These are phyloP conservation scores for Nesogale talazaci DNA, from an alignment of 2,113 vertebrate species.

Conservation along the genomic window DNA sequence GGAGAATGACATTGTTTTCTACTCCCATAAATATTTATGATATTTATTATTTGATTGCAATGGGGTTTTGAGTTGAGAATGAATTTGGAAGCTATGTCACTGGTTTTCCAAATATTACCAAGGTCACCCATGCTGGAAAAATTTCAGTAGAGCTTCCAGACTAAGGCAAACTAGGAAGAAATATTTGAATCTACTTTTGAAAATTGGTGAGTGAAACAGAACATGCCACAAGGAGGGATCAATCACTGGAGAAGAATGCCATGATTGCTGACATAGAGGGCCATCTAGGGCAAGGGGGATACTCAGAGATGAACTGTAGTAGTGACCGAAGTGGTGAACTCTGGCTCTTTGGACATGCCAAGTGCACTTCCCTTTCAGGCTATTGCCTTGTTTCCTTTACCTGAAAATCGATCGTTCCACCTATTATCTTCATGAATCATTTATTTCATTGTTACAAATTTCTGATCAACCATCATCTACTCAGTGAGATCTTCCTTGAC, in stretches of 20 bases:
- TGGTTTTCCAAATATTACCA: background rate
- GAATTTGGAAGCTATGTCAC: background rate
- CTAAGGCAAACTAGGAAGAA: background rate
- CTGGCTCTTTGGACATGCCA: background rate
- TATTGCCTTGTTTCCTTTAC: background rate
- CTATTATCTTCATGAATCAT: too few species aligned
- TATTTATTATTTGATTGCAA: too few species aligned
- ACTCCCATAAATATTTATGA: too few species aligned
- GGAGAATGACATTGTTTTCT: too few species aligned
- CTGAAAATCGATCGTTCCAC: too few species aligned
- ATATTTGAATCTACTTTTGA: background rate
- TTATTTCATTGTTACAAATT: too few species aligned
- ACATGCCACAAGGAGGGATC: background rate
- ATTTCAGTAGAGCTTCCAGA: background rate
- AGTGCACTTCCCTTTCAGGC: background rate
- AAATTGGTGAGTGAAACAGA: background rate
- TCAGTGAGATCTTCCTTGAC: too few species aligned
- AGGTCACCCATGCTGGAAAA: background rate
- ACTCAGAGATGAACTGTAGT: background rate
- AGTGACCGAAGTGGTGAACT: background rate
- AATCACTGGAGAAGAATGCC: background rate
- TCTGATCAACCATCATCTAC: too few species aligned
- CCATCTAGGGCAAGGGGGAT: background rate
- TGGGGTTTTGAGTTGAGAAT: background rate
- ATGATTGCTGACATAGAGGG: background rate